Percentiles rank a stretch among this genome's conserved stretches.
These are phyloP conservation scores for Drosophila seguyi DNA, from an alignment of 1,140 invertebrate genomes.

Conservation along the genomic window DNA sequence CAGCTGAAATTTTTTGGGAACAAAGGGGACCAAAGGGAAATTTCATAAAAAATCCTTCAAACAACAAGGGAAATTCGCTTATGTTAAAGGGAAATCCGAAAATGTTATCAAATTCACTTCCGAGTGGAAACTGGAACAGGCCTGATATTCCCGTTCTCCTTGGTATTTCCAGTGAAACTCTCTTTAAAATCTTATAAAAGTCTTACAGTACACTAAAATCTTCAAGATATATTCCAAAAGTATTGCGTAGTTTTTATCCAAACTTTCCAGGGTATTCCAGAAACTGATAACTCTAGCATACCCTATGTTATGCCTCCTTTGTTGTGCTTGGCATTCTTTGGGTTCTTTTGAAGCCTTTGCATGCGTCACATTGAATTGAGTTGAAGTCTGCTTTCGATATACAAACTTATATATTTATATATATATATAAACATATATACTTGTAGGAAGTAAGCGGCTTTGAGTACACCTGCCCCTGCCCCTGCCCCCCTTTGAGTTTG, in stretches of 20 bases:
- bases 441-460: slow-evolving; percentile 28
- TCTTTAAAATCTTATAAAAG: neutral
- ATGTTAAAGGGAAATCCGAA: too few relatives aligned
- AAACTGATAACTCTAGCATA: neutral
- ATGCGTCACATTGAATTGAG: slow-evolving; percentile 61
- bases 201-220: neutral
- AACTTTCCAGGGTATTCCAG: neutral
- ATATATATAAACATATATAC: neutral
- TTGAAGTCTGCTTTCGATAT: slow-evolving; percentile 12
- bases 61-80: too few relatives aligned
- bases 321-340: neutral
- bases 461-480: slow-evolving; percentile 27
- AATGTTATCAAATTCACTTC: too few relatives aligned
- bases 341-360: slow-evolving; percentile 39
- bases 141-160: too few relatives aligned
- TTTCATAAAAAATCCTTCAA: too few relatives aligned
- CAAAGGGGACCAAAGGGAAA: too few relatives aligned
- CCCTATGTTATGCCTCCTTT: neutral
- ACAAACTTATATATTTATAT: neutral
- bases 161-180: neutral
- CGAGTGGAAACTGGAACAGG: too few relatives aligned
- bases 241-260: neutral
- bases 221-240: neutral
- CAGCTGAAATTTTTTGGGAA: too few relatives aligned
- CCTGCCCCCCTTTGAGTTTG: slow-evolving; percentile 1